Percentiles rank a stretch among this genome's conserved stretches.
Evolutionary conservation across 2,113 vertebrate genomes (phyloP).

Genomic region (Perognathus longimembris): DNA sequence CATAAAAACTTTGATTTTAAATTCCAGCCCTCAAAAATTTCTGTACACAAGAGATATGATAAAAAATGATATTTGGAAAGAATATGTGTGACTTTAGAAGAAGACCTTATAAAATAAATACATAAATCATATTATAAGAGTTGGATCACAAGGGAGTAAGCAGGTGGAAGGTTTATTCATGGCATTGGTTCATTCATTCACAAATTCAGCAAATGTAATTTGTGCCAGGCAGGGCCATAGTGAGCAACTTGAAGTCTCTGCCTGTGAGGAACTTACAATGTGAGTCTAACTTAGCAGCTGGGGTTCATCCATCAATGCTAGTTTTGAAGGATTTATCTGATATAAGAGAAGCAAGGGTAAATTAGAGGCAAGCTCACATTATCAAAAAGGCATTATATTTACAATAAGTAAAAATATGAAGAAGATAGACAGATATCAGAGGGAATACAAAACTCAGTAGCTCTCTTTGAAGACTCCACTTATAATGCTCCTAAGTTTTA

Average conservation of each 20-base stretch:
- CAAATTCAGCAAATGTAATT: background rate
- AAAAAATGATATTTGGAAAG: background rate
- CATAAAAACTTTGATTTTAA: background rate
- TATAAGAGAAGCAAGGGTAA: background rate
- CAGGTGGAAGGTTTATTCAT: background rate
- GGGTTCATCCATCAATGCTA: too few relatives aligned
- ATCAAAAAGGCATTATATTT: background rate
- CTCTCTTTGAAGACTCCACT: background rate
- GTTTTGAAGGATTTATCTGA: fast-evolving
- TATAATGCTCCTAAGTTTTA: background rate
- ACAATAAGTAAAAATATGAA: background rate
- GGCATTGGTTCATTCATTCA: background rate
- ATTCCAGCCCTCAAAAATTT: background rate
- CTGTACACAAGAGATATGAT: background rate
- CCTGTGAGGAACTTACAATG: background rate
- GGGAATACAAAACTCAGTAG: background rate
- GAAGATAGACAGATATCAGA: background rate
- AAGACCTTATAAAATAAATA: background rate
- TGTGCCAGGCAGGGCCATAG: background rate
- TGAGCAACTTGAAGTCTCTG: background rate
- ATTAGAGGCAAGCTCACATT: background rate
- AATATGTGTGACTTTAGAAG: background rate
- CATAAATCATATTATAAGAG: background rate
- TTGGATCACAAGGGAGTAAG: background rate
- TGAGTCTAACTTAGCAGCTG: background rate